Conservation (phyloP, 2,888 invertebrate species). For the Drosophila parthenogenetica region DNA sequence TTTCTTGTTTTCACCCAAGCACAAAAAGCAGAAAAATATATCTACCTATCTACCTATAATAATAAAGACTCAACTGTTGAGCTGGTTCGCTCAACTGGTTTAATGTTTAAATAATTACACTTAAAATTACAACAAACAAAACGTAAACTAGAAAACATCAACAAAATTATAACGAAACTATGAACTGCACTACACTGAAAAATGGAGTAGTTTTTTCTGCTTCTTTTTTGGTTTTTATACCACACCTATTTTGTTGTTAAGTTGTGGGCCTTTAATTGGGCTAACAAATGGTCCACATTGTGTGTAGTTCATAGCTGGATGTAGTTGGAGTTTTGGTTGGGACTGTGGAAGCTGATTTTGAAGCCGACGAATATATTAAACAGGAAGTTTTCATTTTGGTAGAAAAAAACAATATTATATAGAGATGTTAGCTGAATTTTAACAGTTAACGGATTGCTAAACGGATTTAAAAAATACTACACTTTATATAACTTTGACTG, state of each 20-base stretch:
- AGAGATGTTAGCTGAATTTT: no score
- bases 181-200: conserved; percentile 36
- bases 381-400: no score
- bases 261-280: conserved; percentile 12
- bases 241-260: conserved; percentile 11
- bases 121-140: conserved; percentile 57
- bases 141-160: conserved; percentile 31
- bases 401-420: no score
- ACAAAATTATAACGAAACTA: conserved; percentile 60
- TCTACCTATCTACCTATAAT: no score
- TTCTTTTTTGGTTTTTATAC: conserved; percentile 9
- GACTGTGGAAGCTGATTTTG: not conserved
- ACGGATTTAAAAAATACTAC: no score
- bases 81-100: conserved; percentile 60
- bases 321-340: not conserved
- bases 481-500: no score
- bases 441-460: no score
- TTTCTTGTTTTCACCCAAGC: conserved; percentile 69
- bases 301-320: conserved; percentile 1
- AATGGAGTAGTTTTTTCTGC: conserved; percentile 22
- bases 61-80: conserved; percentile 15
- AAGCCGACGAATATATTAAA: no score
- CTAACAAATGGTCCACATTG: conserved; percentile 29
- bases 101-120: conserved; percentile 80
- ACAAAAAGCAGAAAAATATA: conserved; percentile 28